These are phyloP conservation scores for Egretta garzetta DNA, from an alignment of 2,113 vertebrate genomes.

Conservation along the genomic window DNA sequence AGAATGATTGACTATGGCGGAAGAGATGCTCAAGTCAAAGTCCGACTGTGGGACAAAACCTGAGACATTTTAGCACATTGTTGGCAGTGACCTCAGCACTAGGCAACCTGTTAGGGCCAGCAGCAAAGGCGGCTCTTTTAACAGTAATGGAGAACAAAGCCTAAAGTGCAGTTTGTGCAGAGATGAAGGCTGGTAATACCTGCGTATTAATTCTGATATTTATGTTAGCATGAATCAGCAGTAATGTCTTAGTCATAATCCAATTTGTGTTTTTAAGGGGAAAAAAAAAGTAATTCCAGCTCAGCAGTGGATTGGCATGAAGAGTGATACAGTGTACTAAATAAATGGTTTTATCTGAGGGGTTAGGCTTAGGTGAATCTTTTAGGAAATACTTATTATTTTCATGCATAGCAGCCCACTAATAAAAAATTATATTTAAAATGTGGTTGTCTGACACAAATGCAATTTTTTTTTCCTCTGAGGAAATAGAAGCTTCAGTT, in stretches of 20 bases:
- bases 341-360: background rate
- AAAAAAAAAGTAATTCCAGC: background rate
- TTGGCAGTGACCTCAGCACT: background rate
- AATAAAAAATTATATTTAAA: background rate
- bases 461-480: background rate
- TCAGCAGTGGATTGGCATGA: background rate
- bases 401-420: background rate
- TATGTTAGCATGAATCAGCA: background rate
- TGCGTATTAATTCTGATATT: background rate
- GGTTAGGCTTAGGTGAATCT: background rate
- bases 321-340: background rate
- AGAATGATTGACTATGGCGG: background rate
- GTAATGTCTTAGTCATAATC: background rate
- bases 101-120: background rate
- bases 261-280: background rate
- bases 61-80: background rate
- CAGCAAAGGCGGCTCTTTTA: background rate
- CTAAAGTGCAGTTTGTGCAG: background rate
- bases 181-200: background rate
- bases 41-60: background rate
- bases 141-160: background rate
- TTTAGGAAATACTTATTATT: background rate
- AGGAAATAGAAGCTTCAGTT: background rate
- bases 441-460: background rate
- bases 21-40: background rate